These are phyloP conservation scores for Trematomus bernacchii DNA, from an alignment of 2,797 vertebrate species.

Conservation along the genomic window DNA sequence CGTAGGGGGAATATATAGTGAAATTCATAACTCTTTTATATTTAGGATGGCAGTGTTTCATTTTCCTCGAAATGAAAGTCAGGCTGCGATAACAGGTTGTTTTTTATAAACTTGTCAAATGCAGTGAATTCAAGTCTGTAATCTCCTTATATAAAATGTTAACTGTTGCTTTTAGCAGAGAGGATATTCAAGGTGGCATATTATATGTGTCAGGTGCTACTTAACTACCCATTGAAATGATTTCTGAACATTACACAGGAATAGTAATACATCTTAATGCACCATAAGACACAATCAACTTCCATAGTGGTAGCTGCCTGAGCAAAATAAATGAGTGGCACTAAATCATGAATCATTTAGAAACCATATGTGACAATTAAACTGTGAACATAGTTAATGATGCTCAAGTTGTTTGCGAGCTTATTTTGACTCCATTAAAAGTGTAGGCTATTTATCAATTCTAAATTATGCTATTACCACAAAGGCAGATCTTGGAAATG, in stretches of 20 bases:
- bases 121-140: background rate
- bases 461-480: slow-evolving; percentile 78
- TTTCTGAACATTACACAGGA: background rate
- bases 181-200: background rate
- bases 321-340: slow-evolving; percentile 50
- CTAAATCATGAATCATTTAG: slow-evolving; percentile 66
- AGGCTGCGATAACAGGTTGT: background rate
- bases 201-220: slow-evolving; percentile 10
- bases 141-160: background rate
- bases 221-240: slow-evolving; percentile 12
- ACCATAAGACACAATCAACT: slow-evolving; percentile 28
- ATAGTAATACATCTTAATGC: slow-evolving; percentile 34
- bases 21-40: slow-evolving; percentile 23
- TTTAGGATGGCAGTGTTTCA: background rate
- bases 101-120: slow-evolving; percentile 22
- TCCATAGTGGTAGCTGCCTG: slow-evolving; percentile 19
- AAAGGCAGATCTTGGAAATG: slow-evolving; percentile 82
- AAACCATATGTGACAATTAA: slow-evolving; percentile 79
- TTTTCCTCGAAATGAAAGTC: slow-evolving; percentile 4
- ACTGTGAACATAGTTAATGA: slow-evolving; percentile 73
- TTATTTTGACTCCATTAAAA: slow-evolving; percentile 79
- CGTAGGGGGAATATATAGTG: slow-evolving; percentile 16
- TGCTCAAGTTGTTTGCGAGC: slow-evolving; percentile 75
- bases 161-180: background rate
- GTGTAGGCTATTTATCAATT: slow-evolving; percentile 77